Evolutionary conservation across 35 echinoderm and acorn worm species (phyloP).

Genomic region (Ophiothrix spiculata): DNA sequence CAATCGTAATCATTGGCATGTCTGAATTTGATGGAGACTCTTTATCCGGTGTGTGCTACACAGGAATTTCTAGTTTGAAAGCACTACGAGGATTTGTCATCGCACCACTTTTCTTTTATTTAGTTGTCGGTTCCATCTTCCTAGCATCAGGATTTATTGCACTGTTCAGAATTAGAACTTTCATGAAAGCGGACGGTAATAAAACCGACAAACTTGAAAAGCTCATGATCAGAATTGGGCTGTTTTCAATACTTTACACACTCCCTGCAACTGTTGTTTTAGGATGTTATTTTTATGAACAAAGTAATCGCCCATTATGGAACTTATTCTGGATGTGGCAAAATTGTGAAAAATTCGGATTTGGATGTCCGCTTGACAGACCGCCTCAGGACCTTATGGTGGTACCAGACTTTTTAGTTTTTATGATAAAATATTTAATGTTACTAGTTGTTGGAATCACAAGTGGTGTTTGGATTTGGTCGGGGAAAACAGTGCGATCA

Average conservation of each 20-base stretch:
- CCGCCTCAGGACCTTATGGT: not conserved
- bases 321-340: slow-evolving; percentile 53
- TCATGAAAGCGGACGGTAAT: slow-evolving; percentile 98
- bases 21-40: slow-evolving; percentile 89
- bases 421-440: slow-evolving; percentile 99
- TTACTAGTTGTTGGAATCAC: slow-evolving; percentile 96
- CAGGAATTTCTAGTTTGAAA: slow-evolving; percentile 73
- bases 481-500: slow-evolving; percentile 87
- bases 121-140: slow-evolving; percentile 89
- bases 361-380: slow-evolving; percentile 62
- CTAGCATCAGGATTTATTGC: slow-evolving; percentile 91
- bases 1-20: slow-evolving; percentile 80
- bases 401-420: slow-evolving; percentile 90
- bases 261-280: slow-evolving; percentile 95
- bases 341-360: slow-evolving; percentile 53
- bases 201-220: slow-evolving; percentile 99
- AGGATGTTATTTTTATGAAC: slow-evolving; percentile 94
- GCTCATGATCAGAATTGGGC: slow-evolving; percentile 96
- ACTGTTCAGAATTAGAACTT: slow-evolving; percentile 95
- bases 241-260: slow-evolving; percentile 94
- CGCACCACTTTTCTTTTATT: slow-evolving; percentile 84
- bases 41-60: slow-evolving; percentile 85
- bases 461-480: slow-evolving; percentile 98
- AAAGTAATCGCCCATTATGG: slow-evolving; percentile 69
- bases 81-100: slow-evolving; percentile 76